A percentile compares a stretch with the other conserved stretches of the same genome.
These are phyloP conservation scores for Eidolon dupreanum DNA, from an alignment of 2,797 vertebrate species.

Conservation along the genomic window DNA sequence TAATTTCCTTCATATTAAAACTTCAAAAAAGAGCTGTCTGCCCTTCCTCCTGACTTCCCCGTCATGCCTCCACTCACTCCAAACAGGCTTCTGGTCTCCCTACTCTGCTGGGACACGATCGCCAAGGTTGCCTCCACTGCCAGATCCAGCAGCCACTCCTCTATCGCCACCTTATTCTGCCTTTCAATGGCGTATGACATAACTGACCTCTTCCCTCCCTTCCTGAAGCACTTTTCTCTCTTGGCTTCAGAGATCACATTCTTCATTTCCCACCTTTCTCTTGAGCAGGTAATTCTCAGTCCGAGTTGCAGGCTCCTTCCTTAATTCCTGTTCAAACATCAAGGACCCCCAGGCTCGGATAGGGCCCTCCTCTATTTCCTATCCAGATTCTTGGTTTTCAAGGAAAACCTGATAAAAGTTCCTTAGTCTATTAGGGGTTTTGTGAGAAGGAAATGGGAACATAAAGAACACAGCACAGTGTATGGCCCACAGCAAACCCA, in stretches of 20 bases:
- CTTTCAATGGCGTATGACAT: background rate
- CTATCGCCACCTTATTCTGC: background rate
- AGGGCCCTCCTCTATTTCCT: background rate
- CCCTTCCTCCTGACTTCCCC: too few species aligned
- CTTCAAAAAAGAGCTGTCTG: accelerated
- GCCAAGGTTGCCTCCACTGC: too few species aligned
- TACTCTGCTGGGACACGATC: too few species aligned
- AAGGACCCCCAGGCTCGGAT: background rate
- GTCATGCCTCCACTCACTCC: too few species aligned
- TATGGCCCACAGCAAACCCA: too few species aligned
- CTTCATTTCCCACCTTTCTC: background rate
- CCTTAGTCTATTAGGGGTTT: background rate
- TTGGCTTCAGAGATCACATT: background rate
- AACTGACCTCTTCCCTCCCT: too few species aligned
- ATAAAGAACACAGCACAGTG: accelerated
- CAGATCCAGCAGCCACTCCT: background rate
- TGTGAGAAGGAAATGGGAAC: background rate
- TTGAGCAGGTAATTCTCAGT: accelerated
- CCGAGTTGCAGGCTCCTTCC: background rate
- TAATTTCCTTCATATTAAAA: background rate
- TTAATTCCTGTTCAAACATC: background rate
- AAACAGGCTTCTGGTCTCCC: background rate
- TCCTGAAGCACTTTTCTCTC: background rate
- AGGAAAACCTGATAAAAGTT: conserved; percentile 85
- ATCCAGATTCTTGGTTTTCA: background rate